Conservation (phyloP, 2,113 vertebrate species). For the Zingel zingel region DNA sequence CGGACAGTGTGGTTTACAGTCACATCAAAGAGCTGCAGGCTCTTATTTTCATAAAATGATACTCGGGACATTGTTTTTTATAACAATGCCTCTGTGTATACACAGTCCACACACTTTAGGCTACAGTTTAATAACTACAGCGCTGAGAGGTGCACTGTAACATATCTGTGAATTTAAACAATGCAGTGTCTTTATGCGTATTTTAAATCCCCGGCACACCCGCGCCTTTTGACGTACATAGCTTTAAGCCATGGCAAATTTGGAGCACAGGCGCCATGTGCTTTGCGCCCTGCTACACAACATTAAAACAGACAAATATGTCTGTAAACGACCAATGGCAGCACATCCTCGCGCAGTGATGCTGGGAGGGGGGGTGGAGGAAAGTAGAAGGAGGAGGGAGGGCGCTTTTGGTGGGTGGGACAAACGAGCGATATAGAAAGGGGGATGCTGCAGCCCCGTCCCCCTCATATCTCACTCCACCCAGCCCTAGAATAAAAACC, state of each 20-base stretch:
- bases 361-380: constrained; percentile 30
- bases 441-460: constrained; percentile 80
- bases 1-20: background rate
- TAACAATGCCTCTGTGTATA: background rate
- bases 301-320: constrained; percentile 61
- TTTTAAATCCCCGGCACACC: constrained; percentile 50
- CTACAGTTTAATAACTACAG: background rate
- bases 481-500: constrained; percentile 76
- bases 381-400: background rate
- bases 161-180: constrained; percentile 55
- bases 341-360: constrained; percentile 58
- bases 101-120: accelerated
- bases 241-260: constrained; percentile 55
- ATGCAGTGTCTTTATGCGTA: constrained; percentile 47
- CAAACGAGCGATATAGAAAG: constrained; percentile 72
- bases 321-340: constrained; percentile 54
- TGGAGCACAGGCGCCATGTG: constrained; percentile 59
- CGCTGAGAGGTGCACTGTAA: background rate
- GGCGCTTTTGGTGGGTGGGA: constrained; percentile 71
- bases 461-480: constrained; percentile 76
- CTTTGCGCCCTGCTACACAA: constrained; percentile 12
- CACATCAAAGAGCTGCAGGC: background rate
- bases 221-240: constrained; percentile 68
- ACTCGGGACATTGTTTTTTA: background rate
- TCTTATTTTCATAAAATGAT: background rate